Conservation (phyloP, 1,140 invertebrate genomes). For the Cherax quadricarinatus region DNA sequence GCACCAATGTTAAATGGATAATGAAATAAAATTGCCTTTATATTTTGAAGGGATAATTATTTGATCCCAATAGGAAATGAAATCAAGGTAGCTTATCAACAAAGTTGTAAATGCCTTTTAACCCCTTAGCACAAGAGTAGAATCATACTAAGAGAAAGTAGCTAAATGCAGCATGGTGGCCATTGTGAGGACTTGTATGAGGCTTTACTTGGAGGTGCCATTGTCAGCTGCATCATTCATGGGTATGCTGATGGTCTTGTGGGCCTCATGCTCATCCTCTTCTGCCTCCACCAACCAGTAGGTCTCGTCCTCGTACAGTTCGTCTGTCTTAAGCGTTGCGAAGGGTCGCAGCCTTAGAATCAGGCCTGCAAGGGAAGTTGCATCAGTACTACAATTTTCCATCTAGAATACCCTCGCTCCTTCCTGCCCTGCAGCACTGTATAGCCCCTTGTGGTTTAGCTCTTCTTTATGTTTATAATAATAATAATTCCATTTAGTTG, state of each 20-base stretch:
- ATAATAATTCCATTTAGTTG: too few relatives aligned
- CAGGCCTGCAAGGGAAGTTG: slow-evolving; percentile 72
- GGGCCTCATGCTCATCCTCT: slow-evolving; percentile 41
- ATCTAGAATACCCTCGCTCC: too few relatives aligned
- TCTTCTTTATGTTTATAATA: too few relatives aligned
- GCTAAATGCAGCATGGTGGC: not conserved
- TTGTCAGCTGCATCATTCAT: slow-evolving; percentile 14
- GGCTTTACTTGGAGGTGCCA: slow-evolving; percentile 19
- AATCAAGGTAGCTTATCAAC: too few relatives aligned
- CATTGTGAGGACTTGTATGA: not conserved
- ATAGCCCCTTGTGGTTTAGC: too few relatives aligned
- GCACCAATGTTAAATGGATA: too few relatives aligned
- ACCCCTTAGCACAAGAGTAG: not conserved
- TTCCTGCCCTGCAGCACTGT: too few relatives aligned
- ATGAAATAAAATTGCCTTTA: too few relatives aligned
- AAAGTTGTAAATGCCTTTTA: not conserved
- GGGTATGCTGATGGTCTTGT: slow-evolving; percentile 24
- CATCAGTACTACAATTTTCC: not conserved
- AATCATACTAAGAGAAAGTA: not conserved
- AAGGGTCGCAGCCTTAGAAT: slow-evolving; percentile 73
- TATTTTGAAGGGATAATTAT: too few relatives aligned
- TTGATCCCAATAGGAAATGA: too few relatives aligned
- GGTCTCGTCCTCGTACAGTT: slow-evolving; percentile 75
- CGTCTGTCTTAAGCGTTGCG: slow-evolving; percentile 72
- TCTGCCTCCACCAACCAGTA: slow-evolving; percentile 75